Evolutionary conservation across 2,797 vertebrate species (phyloP).

Genomic region (Luscinia luscinia): DNA sequence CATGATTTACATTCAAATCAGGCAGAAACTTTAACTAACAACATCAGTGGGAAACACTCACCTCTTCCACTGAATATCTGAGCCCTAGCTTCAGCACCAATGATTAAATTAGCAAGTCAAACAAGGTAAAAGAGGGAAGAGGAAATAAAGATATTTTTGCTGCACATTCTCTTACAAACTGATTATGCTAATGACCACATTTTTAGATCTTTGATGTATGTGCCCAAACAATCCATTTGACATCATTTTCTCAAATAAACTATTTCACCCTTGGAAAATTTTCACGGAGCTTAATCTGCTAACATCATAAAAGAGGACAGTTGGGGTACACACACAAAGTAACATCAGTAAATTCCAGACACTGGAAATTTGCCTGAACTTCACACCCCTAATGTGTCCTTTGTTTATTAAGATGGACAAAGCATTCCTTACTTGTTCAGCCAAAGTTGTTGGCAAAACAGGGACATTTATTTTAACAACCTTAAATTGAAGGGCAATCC

Average conservation of each 20-base stretch:
- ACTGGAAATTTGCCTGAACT: not conserved
- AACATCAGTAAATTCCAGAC: not conserved
- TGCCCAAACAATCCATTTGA: constrained; percentile 6
- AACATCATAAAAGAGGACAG: not conserved
- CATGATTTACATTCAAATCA: not conserved
- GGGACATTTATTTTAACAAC: not conserved
- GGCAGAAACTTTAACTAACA: not conserved
- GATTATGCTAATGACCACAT: not conserved
- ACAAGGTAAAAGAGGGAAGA: constrained; percentile 16
- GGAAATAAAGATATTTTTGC: not conserved
- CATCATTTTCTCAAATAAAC: not conserved
- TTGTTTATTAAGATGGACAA: constrained; percentile 43
- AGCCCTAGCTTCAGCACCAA: not conserved
- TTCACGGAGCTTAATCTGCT: not conserved
- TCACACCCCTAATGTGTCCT: not conserved
- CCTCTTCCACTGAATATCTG: not conserved
- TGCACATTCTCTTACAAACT: not conserved
- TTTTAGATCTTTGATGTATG: constrained; percentile 1
- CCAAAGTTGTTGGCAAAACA: not conserved
- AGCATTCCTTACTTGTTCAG: not conserved
- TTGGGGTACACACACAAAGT: not conserved
- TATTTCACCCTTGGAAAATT: not conserved
- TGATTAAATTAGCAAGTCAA: constrained; percentile 64
- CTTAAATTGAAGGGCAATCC: constrained; percentile 20
- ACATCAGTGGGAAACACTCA: not conserved